These are phyloP conservation scores for Lordiphosa mommai DNA, from an alignment of 1,140 invertebrate genomes.

Conservation along the genomic window DNA sequence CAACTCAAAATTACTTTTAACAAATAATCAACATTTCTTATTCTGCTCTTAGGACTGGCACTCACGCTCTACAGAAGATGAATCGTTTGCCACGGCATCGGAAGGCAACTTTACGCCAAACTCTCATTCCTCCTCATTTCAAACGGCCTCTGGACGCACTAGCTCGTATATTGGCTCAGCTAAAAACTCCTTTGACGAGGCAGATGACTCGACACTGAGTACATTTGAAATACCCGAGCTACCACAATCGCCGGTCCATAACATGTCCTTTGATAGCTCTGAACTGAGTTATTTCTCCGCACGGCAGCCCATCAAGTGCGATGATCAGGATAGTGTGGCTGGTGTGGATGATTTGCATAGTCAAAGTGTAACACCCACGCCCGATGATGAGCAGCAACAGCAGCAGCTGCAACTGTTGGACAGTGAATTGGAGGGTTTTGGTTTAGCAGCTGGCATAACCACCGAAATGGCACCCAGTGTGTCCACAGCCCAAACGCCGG, in stretches of 20 bases:
- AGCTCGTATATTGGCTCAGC: constrained; percentile 81
- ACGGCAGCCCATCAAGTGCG: constrained; percentile 30
- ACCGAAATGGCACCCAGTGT: constrained; percentile 39
- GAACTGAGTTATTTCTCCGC: constrained; percentile 69
- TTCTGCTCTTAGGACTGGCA: constrained; percentile 69
- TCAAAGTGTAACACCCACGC: constrained; percentile 72
- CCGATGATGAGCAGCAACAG: constrained; percentile 44
- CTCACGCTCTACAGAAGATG: constrained; percentile 80
- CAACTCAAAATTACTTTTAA: too few species aligned
- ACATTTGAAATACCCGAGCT: constrained; percentile 69
- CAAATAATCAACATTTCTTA: background rate
- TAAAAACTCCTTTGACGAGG: constrained; percentile 75
- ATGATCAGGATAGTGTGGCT: constrained; percentile 61
- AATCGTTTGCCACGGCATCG: constrained; percentile 86
- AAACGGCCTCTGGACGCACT: constrained; percentile 83
- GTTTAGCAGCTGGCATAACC: constrained; percentile 33
- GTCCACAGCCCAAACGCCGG: constrained; percentile 60
- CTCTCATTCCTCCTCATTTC: constrained; percentile 85
- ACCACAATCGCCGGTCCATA: constrained; percentile 49
- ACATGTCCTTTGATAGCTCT: constrained; percentile 77
- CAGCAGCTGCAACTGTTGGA: constrained; percentile 36
- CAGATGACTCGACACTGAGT: constrained; percentile 65
- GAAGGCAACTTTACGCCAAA: constrained; percentile 84
- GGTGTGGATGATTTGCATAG: constrained; percentile 66
- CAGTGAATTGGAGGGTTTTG: constrained; percentile 65